Percentiles rank a stretch among this genome's conserved stretches.
Conservation (phyloP, 30 jellyfish, hydroid and myxozoan species). For the Aurelia coerulea region DNA sequence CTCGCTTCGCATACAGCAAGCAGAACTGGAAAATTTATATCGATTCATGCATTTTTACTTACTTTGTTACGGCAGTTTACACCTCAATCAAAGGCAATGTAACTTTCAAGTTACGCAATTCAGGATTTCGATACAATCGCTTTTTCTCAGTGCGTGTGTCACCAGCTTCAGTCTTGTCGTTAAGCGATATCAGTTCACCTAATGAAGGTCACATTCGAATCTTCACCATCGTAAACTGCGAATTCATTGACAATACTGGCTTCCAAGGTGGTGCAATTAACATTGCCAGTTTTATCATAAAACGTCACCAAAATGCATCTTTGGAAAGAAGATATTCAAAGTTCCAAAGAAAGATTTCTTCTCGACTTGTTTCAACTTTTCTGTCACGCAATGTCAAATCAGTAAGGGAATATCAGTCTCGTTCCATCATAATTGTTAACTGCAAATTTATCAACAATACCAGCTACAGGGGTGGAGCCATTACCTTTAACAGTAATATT, state of each 20-base stretch:
- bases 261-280: background rate
- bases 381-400: background rate
- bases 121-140: too few relatives aligned
- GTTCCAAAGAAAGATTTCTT: too few relatives aligned
- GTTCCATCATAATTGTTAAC: background rate
- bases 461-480: background rate
- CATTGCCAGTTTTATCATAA: background rate
- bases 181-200: background rate
- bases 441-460: background rate
- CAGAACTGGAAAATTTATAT: too few relatives aligned
- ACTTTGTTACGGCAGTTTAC: too few relatives aligned
- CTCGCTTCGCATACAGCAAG: background rate
- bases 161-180: background rate
- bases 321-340: too few relatives aligned
- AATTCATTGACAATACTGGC: background rate
- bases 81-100: too few relatives aligned
- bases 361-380: background rate
- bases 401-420: too few relatives aligned
- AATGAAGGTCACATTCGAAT: background rate
- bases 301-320: too few relatives aligned
- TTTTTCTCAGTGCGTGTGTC: too few relatives aligned
- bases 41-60: too few relatives aligned
- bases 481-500: background rate
- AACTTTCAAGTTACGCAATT: too few relatives aligned
- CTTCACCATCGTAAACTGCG: background rate